These are phyloP conservation scores for Ochotona curzoniae DNA, from an alignment of 2,113 vertebrate genomes.

Conservation along the genomic window DNA sequence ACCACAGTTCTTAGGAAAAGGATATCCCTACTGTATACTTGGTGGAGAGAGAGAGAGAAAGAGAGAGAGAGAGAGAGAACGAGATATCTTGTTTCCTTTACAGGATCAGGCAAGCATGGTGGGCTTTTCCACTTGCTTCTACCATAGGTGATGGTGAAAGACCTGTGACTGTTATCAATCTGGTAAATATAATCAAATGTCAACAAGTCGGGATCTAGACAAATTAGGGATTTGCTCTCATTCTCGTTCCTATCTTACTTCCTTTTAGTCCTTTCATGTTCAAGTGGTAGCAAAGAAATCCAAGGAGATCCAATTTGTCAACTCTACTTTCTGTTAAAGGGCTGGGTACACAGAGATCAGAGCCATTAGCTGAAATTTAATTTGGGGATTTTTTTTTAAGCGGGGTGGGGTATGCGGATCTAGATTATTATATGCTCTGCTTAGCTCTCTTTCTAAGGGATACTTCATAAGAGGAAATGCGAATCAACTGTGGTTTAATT, in stretches of 20 bases:
- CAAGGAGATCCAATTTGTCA: background rate
- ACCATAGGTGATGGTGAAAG: background rate
- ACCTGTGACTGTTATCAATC: background rate
- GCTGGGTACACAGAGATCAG: background rate
- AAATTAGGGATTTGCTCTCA: conserved; percentile 6
- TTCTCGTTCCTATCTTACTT: background rate
- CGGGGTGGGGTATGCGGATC: background rate
- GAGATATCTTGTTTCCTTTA: background rate
- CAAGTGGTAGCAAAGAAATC: background rate
- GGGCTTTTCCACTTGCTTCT: background rate
- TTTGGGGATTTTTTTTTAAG: background rate
- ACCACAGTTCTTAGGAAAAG: background rate
- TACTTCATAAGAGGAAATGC: background rate
- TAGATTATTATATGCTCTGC: background rate
- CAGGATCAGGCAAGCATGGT: background rate
- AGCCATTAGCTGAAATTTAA: conserved; percentile 24
- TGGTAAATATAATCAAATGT: background rate
- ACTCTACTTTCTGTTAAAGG: background rate
- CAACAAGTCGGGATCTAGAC: background rate
- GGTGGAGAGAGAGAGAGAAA: background rate
- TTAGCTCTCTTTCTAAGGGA: background rate
- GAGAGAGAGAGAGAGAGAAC: background rate
- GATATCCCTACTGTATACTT: background rate
- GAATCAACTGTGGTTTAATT: background rate
- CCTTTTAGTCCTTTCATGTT: background rate